Conservation (phyloP, 2,113 vertebrate genomes). For the Gadus chalcogrammus region DNA sequence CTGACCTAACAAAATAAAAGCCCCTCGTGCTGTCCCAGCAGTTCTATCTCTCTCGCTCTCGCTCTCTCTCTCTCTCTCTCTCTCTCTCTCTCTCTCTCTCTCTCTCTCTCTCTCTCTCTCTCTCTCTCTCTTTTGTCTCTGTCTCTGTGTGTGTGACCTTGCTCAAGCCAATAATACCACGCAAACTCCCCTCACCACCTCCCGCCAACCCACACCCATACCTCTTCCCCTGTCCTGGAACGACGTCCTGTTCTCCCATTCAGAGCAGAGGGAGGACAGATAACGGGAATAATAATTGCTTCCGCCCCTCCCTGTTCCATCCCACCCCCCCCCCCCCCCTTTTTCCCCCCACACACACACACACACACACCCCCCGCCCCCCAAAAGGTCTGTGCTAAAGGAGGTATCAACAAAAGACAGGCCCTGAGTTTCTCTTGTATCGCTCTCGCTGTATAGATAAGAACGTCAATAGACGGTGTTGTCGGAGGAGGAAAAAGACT, state of each 20-base stretch:
- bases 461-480: too few relatives aligned
- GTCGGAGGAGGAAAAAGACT: too few relatives aligned
- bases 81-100: conserved; percentile 20
- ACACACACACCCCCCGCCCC: too few relatives aligned
- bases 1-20: conserved; percentile 68
- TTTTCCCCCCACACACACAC: too few relatives aligned
- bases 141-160: conserved; percentile 57
- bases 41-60: conserved; percentile 40
- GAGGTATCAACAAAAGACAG: too few relatives aligned
- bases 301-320: neutral
- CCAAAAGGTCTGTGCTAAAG: neutral
- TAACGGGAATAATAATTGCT: conserved; percentile 53
- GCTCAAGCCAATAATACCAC: conserved; percentile 56
- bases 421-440: too few relatives aligned
- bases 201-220: conserved; percentile 3
- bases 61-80: neutral
- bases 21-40: conserved; percentile 55
- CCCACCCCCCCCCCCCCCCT: too few relatives aligned
- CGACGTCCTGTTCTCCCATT: conserved; percentile 33
- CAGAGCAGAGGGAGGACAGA: conserved; percentile 37
- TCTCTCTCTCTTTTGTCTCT: neutral
- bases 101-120: conserved; percentile 25
- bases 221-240: neutral
- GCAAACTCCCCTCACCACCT: conserved; percentile 12
- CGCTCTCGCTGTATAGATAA: too few relatives aligned